A percentile compares a stretch with the other conserved stretches of the same genome.
phyloP scores from a whole-genome alignment of 2,797 vertebrate genomes.

The Sebastes matsubarae region DNA sequence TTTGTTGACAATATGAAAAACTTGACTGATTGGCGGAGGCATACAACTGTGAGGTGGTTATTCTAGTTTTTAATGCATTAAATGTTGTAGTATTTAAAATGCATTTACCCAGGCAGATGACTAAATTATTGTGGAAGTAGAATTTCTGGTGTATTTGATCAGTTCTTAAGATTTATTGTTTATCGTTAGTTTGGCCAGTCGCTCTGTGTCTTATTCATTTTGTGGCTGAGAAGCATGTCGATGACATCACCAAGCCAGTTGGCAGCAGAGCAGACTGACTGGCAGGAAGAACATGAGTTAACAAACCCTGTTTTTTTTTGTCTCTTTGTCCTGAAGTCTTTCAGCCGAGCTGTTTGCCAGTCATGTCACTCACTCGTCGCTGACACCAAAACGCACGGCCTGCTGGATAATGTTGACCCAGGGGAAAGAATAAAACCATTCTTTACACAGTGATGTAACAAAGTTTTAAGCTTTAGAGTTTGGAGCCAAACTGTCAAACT shows the following conservation, averaged over 20 bases:
- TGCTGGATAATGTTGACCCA: neutral
- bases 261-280: conserved; percentile 3
- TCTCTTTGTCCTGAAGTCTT: conserved; percentile 30
- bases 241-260: conserved; percentile 1
- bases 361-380: conserved; percentile 42
- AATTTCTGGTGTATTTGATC: neutral
- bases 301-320: neutral
- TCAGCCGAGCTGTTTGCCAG: conserved; percentile 50
- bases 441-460: neutral
- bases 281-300: neutral
- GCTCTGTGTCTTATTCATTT: neutral
- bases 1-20: neutral
- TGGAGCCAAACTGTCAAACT: neutral
- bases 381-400: neutral
- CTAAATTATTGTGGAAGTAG: neutral
- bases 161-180: neutral
- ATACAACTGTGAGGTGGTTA: too few species aligned
- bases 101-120: neutral
- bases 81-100: neutral
- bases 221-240: neutral
- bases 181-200: neutral
- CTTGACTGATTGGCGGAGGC: fast-evolving
- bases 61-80: neutral
- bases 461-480: neutral
- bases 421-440: neutral